Evolutionary conservation across 2,888 invertebrate species (phyloP).

Genomic region (Dryobota labecula): DNA sequence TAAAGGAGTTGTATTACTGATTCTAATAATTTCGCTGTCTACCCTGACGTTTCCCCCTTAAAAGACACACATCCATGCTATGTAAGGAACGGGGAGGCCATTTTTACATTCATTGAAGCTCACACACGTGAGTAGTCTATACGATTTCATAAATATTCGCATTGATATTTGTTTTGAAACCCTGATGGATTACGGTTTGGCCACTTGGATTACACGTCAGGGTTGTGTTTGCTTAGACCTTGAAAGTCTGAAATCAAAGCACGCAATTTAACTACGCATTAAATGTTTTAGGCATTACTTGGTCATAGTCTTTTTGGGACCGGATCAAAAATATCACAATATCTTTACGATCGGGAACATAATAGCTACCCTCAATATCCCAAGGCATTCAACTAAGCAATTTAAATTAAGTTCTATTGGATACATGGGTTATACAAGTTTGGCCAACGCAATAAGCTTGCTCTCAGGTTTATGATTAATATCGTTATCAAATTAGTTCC

Average conservation of each 20-base stretch:
- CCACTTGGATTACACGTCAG: background rate
- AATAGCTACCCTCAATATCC: constrained; percentile 66
- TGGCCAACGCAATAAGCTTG: constrained; percentile 70
- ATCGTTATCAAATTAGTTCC: constrained; percentile 66
- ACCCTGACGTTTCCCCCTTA: no score
- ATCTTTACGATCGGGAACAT: constrained; percentile 5
- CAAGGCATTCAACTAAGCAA: constrained; percentile 69
- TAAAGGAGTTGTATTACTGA: no score
- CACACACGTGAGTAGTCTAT: background rate
- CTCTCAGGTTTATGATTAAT: constrained; percentile 68
- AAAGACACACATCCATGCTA: no score
- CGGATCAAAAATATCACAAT: background rate
- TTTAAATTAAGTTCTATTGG: constrained; percentile 71
- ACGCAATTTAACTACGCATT: background rate
- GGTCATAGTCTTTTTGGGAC: background rate
- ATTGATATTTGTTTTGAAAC: background rate
- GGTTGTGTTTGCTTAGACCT: background rate
- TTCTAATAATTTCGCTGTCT: no score
- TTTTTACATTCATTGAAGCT: background rate
- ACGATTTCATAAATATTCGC: background rate
- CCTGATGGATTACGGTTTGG: background rate
- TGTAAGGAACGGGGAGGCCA: background rate
- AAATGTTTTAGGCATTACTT: constrained; percentile 1
- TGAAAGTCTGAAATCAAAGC: background rate
- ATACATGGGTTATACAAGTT: constrained; percentile 69